Conservation (phyloP, 2,113 vertebrate species). For the Sterrhoptilus dennistouni region DNA sequence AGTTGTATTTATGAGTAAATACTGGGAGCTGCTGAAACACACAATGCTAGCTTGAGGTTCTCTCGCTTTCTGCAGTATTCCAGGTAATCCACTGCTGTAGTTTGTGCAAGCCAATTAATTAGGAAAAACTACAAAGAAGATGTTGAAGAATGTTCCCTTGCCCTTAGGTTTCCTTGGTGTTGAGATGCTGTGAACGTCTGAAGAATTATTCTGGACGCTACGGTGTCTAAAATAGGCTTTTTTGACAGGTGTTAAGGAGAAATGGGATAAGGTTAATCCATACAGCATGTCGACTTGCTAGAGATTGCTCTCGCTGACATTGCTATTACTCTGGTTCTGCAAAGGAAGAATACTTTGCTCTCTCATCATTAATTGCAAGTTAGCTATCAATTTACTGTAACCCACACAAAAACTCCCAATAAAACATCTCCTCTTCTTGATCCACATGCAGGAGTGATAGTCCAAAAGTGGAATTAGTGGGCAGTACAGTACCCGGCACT, state of each 20-base stretch:
- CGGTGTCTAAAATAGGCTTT: conserved; percentile 61
- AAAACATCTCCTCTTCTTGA: conserved; percentile 61
- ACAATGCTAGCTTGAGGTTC: neutral
- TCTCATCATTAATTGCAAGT: neutral
- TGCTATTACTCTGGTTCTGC: neutral
- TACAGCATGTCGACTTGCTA: conserved; percentile 41
- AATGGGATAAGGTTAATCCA: conserved; percentile 72
- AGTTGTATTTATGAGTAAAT: neutral
- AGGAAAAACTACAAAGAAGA: neutral
- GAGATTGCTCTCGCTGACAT: conserved; percentile 36
- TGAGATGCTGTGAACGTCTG: conserved; percentile 51
- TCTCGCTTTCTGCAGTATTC: neutral
- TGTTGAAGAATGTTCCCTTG: neutral
- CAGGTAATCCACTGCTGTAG: neutral
- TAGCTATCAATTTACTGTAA: neutral
- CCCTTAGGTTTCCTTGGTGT: neutral
- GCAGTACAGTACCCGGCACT: conserved; percentile 72
- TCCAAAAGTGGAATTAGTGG: conserved; percentile 87
- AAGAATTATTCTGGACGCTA: conserved; percentile 34
- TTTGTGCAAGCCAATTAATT: neutral
- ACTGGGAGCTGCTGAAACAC: neutral
- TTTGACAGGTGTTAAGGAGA: conserved; percentile 72
- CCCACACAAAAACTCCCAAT: conserved; percentile 3
- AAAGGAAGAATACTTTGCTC: conserved; percentile 2
- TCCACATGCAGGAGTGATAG: conserved; percentile 88